Evolutionary conservation across 2,888 invertebrate species (phyloP), one percentile per base, ranked within the genome.

Genomic region (Andrena bucephala): DNA sequence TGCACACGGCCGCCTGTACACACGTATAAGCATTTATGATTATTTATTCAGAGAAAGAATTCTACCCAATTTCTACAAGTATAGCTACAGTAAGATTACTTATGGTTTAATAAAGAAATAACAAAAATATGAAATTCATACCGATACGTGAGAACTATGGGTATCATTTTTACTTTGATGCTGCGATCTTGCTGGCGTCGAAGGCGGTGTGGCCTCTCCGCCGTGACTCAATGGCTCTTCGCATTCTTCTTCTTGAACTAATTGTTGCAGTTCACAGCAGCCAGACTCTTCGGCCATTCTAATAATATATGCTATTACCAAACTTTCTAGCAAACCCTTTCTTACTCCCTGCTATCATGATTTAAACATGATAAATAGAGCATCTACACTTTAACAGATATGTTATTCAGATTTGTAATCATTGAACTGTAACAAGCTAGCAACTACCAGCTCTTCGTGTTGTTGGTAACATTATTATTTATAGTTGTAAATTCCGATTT

Each of bases 171-270:
- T 91, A 65, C 84, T 90, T 16, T 90, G 89, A 79, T 84, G 87
- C 70, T 90, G 91, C n/a, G 91, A 91, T 73, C 90, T 90, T 2
- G 93, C 93, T 29, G 94, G 94, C 48, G 94, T 94, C 8, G 94
- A 92, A 13, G 94, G 94, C 36, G 94, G 94, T 6, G 94, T 94
- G 16, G 92, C 93, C 83, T 94, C 94, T 27, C 93, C 94, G 33
- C 92, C 92, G 57, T 92, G 92, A 77, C 90, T 92, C 29, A 91
- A 78, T 2, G 90, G 90, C 69, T 93, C 93, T 29, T 94, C 93
- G n/a, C 93, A 93, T 84, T 94, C 94, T 62, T 94, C 94, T 72
- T 94, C 93, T 54, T 94, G 94, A 8, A 94, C 94, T 36, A 95
- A 87, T 78, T 94, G 94, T 67, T 94, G 94, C 29, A 94, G 83